Evolutionary conservation across 2,888 invertebrate species (phyloP), one percentile per base, ranked within the genome.

Genomic region (Cremastinae sp.): DNA sequence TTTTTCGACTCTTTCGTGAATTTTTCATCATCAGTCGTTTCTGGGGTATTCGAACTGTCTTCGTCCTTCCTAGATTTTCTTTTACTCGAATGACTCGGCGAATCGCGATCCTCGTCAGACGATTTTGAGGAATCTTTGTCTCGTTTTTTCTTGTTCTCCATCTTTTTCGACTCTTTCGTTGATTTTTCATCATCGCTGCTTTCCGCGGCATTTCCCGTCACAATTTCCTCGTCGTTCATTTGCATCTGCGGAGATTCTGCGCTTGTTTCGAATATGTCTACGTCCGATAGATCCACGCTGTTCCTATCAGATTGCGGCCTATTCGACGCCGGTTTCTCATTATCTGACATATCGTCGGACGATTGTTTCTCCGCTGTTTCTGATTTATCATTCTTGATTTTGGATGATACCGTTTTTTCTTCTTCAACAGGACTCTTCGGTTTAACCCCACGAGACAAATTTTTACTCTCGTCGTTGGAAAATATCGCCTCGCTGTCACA

Each of bases 401-500:
- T 51, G 10, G 9, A 8, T 18, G 45, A 53, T 49, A 9, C 10
- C 14, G 8, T 8, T 34, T 10, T 22, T 9, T 8, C n/a, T 9
- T 9, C 28, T 28, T 22, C 10, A 9, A 9, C 0, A 56, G 41
- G 22, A 9, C 36, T 5, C 12, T 10, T 0, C 7, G 8, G 9
- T 47, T 22, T 1, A 14, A 1, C 41, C 45, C 43, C 71, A 14
- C 47, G 51, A 10, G 16, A 41, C 10, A 38, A 43, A 10, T 9
- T 58, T 62, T 45, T 61, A 3, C 14, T 20, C 47, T 81, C 81
- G 45, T 72, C 61, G 0, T 41, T 80, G 5, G 86, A 85, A 80
- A 87, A 87, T 75, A 87, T 84, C 58, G 83, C 80, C 0, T 80
- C 80, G 51, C 77, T 83, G 53, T 87, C 84, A 16, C 82, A 87